Evolutionary conservation across 2,888 invertebrate genomes (phyloP).

Genomic region (Tetanocera ferruginea): DNA sequence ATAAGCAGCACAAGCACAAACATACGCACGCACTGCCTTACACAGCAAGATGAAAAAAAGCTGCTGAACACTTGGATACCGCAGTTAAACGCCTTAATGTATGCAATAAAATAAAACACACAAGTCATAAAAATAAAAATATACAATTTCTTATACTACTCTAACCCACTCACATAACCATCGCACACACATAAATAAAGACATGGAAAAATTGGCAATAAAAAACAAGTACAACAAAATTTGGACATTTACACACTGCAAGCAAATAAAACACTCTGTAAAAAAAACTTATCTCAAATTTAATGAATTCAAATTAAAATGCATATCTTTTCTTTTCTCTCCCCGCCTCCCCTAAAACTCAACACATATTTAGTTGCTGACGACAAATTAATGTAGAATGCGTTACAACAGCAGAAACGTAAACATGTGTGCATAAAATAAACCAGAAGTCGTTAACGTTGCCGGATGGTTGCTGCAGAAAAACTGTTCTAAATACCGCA

Average conservation of each 20-base stretch:
- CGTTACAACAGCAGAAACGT: background rate
- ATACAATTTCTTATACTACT: background rate
- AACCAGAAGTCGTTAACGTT: slow-evolving; percentile 7
- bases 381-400: background rate
- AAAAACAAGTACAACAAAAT: background rate
- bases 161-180: background rate
- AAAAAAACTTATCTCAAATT: background rate
- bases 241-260: background rate
- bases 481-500: background rate
- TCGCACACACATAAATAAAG: background rate
- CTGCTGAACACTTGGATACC: background rate
- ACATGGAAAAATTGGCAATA: slow-evolving; percentile 22
- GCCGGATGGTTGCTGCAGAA: background rate
- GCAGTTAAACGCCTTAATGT: background rate
- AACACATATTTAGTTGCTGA: background rate
- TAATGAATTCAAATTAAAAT: slow-evolving; percentile 12
- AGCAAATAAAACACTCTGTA: background rate
- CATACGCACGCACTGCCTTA: background rate
- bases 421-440: background rate
- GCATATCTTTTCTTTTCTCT: background rate
- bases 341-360: background rate
- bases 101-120: slow-evolving; percentile 1
- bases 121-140: background rate
- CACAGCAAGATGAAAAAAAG: background rate
- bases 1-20: background rate